Evolutionary conservation across 1,140 invertebrate species (phyloP), one percentile per base, ranked within the genome.

Genomic region (Phortica variegata): DNA sequence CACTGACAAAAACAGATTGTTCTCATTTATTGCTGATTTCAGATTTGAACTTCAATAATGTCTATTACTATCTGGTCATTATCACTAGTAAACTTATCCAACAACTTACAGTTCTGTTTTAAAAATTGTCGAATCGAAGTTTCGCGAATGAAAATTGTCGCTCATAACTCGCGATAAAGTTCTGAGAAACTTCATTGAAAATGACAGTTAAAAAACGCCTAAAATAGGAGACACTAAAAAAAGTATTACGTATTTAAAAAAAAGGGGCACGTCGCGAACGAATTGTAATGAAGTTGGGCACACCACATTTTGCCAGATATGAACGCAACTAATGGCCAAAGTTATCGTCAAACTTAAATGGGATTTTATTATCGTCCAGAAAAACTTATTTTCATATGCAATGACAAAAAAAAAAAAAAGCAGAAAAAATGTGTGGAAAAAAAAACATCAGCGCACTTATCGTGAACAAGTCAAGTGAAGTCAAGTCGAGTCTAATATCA

Each of bases 281-380:
- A n/a, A n/a, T 63, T 56, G 50, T 61, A 57, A 47, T 60, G 61
- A 63, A 60, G 63, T 47, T 18, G 21, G 13, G 42, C 43, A 20
- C 42, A 32, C 19, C 29, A 45, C 48, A 39, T 42, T 21, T 26
- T 17, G n/a, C n/a, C 31, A 52, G 12, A 50, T 46, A 41, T 43
- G 49, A 50, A 48, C 40, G 33, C 57, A 43, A 56, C 61, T 65
- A 65, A 65, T 65, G 61, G 61, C 60, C 61, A 65, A 65, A 65
- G 57, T 65, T 65, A 65, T 65, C 61, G 61, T 60, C 61, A 65
- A 65, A 65, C 61, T 65, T 65, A 65, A 65, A 65, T 65, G 61
- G 61, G 61, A 65, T 65, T 65, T 65, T 65, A 65, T 65, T 65
- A 65, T 65, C 61, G 61, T 50, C 52, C 61, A 58, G 54, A 60